Percentiles rank a stretch among this genome's conserved stretches.
phyloP scores from a whole-genome alignment of 2,888 invertebrate genomes.

The Ischnura elegans region DNA sequence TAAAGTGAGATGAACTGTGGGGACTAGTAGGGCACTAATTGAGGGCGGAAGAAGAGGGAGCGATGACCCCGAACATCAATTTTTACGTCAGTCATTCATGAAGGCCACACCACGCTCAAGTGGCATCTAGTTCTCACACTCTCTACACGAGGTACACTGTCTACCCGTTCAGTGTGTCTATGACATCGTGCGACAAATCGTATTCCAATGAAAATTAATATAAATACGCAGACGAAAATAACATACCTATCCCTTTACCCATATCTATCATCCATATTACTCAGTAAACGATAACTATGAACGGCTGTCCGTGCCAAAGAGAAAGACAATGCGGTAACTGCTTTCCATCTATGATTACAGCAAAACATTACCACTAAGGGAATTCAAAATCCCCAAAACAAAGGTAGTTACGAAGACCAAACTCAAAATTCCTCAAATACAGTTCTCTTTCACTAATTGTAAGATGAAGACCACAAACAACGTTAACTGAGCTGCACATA shows the following conservation, averaged over 20 bases:
- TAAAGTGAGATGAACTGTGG: background rate
- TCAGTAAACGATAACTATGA: too few relatives aligned
- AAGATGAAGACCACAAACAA: too few relatives aligned
- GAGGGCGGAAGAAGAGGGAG: background rate
- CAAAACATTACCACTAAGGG: too few relatives aligned
- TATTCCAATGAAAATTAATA: background rate
- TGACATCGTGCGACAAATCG: background rate
- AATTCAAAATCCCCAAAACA: too few relatives aligned
- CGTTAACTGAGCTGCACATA: too few relatives aligned
- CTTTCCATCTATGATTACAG: too few relatives aligned
- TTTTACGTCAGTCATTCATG: slow-evolving; percentile 35
- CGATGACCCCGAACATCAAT: slow-evolving; percentile 28
- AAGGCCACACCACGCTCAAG: slow-evolving; percentile 15
- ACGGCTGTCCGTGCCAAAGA: too few relatives aligned
- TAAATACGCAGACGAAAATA: background rate
- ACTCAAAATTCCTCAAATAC: too few relatives aligned
- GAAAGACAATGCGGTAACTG: too few relatives aligned
- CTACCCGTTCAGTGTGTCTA: background rate
- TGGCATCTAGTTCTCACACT: background rate
- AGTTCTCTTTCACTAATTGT: too few relatives aligned
- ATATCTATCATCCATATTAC: background rate
- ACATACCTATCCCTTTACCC: background rate
- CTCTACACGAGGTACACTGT: background rate
- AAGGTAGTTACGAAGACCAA: too few relatives aligned
- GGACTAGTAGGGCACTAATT: background rate